Conservation (phyloP, 2,888 invertebrate species). For the Ectemnius lituratus region DNA sequence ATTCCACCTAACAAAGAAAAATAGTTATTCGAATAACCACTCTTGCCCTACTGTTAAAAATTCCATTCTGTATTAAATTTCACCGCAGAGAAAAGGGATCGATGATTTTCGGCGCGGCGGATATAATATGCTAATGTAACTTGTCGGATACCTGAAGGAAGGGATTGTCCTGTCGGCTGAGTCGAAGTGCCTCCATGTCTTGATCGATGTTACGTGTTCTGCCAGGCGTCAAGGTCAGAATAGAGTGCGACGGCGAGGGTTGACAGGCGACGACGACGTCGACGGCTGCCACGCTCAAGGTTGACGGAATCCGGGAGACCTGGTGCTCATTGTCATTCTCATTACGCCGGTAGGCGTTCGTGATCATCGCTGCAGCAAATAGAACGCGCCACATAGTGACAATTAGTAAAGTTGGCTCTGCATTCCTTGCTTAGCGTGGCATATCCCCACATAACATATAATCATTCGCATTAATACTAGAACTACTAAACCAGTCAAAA, state of each 20-base stretch:
- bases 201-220: constrained; percentile 88
- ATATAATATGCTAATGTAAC: no score
- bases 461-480: no score
- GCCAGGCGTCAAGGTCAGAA: constrained; percentile 86
- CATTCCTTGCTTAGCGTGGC: not conserved
- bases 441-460: no score
- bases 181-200: constrained; percentile 90
- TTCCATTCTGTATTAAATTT: no score
- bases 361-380: constrained; percentile 61
- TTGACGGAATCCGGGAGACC: constrained; percentile 78
- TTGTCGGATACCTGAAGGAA: constrained; percentile 83
- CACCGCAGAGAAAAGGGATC: no score
- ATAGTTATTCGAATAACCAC: no score
- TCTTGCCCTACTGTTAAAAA: no score
- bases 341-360: constrained; percentile 64
- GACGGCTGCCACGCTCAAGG: constrained; percentile 77
- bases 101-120: no score
- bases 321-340: constrained; percentile 62
- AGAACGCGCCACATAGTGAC: no score
- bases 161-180: constrained; percentile 91
- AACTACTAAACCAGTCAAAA: no score
- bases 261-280: constrained; percentile 73
- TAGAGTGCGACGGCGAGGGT: constrained; percentile 81
- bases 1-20: no score
- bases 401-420: not conserved